Evolutionary conservation across 2,797 vertebrate genomes (phyloP).

Genomic region (Steatocranus sp.): DNA sequence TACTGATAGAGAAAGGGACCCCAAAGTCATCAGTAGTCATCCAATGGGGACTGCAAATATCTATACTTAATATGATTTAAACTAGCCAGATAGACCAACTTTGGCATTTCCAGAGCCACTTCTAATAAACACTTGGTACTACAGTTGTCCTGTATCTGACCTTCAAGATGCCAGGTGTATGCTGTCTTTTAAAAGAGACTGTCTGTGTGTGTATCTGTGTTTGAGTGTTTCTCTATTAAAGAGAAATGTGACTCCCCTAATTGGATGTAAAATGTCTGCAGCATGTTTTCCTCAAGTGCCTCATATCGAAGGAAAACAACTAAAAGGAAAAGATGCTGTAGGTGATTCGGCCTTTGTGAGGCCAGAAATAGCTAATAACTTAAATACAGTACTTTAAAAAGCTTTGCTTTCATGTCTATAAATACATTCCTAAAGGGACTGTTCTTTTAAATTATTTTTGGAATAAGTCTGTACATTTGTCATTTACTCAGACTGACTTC

Average conservation of each 20-base stretch:
- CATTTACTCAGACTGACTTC: not conserved
- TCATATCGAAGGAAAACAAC: not conserved
- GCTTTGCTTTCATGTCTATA: slow-evolving; percentile 3
- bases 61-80: not conserved
- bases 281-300: not conserved
- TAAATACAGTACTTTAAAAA: not conserved
- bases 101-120: not conserved
- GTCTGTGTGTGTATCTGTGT: not conserved
- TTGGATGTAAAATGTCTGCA: not conserved
- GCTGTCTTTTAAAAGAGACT: slow-evolving; percentile 13
- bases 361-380: not conserved
- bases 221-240: not conserved
- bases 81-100: not conserved
- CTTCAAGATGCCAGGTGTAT: slow-evolving; percentile 32
- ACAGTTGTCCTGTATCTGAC: slow-evolving; percentile 19
- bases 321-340: not conserved
- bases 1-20: not conserved
- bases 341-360: not conserved
- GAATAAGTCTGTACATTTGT: not conserved
- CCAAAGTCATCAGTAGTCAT: not conserved
- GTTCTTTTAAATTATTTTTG: slow-evolving; percentile 1
- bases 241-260: slow-evolving; percentile 21
- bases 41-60: not conserved
- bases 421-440: not conserved
- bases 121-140: not conserved